Base-by-base conservation (phyloP, 1,140 invertebrate genomes). In the Metaphire vulgaris region DNA sequence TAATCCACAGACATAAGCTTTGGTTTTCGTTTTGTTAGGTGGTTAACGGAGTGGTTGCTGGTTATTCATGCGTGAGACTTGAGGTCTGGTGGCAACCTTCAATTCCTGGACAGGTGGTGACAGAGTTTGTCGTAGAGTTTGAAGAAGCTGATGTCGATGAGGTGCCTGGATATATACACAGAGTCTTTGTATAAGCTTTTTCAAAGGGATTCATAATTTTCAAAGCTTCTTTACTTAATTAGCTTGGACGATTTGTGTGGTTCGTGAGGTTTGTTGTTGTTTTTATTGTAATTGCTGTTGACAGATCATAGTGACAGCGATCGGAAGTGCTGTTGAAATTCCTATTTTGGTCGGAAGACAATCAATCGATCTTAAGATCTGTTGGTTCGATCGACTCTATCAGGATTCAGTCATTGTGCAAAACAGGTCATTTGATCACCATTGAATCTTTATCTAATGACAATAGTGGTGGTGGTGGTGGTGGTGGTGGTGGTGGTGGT, bases 321-420 rank as follows among this genome's bases (percentile, higher is more conserved):
- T 82, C 14, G 86, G 80, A 28, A 83, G 80, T 77, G 85, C 85
- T 21, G 84, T 86, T 69, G 85, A 87, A 81, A 84, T 87, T 1
- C 86, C 86, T 15, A 85, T 87, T 29, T 87, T 83, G 83, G 83
- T 87, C 28, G 82, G 85, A 76, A 80, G 83, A 79, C 80, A 83
- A 68, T 82, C 80, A 1, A 79, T 87, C 16, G 85, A 87, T 75
- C 77, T 87, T 28, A 83, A 85, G 78, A 87, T 86, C 79, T 87
- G 86, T 76, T 84, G 84, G 82, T 83, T 81, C 74, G 84, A 87
- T 79, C 78, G 86, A n/a, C 81, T 87, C 0, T 87, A 84, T 74
- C 86, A 87, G 77, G 85, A 87, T 73, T 85, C 85, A 12, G 82
- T 87, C 66, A 74, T 86, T 26, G 80, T 86, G 14, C 82, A 85